A percentile compares a stretch with the other conserved stretches of the same genome.
Evolutionary conservation across 2,113 vertebrate genomes (phyloP).

Genomic region (Scalopus aquaticus): DNA sequence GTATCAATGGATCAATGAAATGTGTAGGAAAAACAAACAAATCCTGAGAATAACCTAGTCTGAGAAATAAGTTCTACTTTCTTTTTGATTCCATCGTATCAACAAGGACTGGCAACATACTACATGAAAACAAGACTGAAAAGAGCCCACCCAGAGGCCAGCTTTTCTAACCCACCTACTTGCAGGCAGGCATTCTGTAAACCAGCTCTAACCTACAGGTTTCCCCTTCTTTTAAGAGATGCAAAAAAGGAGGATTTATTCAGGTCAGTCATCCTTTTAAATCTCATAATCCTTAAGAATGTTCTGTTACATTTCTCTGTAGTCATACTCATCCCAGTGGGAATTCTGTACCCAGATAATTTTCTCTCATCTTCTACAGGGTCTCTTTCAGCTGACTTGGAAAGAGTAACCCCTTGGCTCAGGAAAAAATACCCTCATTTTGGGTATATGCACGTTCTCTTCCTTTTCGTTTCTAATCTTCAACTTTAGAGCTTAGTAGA

Average conservation of each 20-base stretch:
- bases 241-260: constrained; percentile 10
- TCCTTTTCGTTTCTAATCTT: neutral
- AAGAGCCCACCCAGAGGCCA: neutral
- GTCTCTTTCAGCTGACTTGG: neutral
- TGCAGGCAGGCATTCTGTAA: neutral
- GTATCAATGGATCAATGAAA: constrained; percentile 19
- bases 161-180: neutral
- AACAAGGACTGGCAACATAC: neutral
- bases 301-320: neutral
- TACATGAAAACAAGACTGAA: constrained; percentile 16
- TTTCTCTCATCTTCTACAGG: neutral
- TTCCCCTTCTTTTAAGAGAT: neutral
- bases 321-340: neutral
- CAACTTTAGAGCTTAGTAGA: constrained; percentile 40
- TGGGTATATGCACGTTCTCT: neutral
- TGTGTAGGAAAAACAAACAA: neutral
- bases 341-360: constrained; percentile 23
- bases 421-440: constrained; percentile 5
- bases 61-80: constrained; percentile 44
- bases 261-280: neutral
- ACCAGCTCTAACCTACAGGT: neutral
- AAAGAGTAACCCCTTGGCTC: neutral
- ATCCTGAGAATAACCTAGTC: neutral
- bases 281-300: constrained; percentile 39
- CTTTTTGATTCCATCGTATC: neutral